Evolutionary conservation across 2,888 invertebrate genomes (phyloP).

Genomic region (Aleiodes alternator): DNA sequence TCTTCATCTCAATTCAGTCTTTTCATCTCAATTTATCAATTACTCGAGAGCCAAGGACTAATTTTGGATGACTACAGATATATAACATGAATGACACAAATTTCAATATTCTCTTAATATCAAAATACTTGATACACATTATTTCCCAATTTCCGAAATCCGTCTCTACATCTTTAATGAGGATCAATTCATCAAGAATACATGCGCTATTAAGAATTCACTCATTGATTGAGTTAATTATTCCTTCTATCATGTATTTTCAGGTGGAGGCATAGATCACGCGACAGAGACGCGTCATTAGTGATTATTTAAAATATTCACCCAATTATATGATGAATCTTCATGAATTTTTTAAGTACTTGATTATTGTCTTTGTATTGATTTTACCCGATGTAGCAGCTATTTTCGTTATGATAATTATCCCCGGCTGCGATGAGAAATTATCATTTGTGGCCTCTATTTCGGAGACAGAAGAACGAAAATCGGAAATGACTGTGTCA

Average conservation of each 20-base stretch:
- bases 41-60: not conserved
- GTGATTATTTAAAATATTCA: conserved; percentile 5
- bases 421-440: conserved; percentile 11
- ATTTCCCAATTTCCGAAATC: not conserved
- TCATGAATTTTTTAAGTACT: conserved; percentile 32
- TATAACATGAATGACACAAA: not conserved
- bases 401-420: conserved; percentile 38
- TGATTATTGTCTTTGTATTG: conserved; percentile 37
- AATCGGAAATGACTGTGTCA: not conserved
- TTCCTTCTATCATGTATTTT: not conserved
- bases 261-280: not conserved
- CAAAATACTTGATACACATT: not conserved
- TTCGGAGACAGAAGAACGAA: not conserved
- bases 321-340: conserved; percentile 2
- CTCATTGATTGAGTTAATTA: not conserved
- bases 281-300: conserved; percentile 1
- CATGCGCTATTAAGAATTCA: too few relatives aligned
- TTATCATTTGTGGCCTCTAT: conserved; percentile 33
- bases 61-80: not conserved
- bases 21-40: conserved; percentile 2
- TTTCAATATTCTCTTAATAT: not conserved
- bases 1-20: not conserved
- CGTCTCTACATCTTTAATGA: too few relatives aligned
- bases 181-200: too few relatives aligned
- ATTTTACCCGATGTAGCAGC: conserved; percentile 17